Evolutionary conservation across 2,113 vertebrate genomes (phyloP).

Genomic region (Epinephelus cyanopodus): DNA sequence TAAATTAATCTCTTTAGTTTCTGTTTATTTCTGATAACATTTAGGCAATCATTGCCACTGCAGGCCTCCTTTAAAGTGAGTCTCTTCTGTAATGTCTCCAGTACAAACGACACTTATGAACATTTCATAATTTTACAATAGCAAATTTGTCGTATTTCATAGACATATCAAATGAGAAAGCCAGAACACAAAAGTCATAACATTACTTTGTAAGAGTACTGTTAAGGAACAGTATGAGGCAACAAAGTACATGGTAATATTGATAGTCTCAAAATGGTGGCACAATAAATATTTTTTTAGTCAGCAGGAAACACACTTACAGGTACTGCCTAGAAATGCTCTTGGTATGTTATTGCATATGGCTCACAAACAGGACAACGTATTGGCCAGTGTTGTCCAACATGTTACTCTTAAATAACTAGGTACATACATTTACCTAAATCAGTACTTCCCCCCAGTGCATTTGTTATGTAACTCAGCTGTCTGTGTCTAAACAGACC

Average conservation of each 20-base stretch:
- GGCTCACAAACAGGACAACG: not conserved
- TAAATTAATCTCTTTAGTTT: not conserved
- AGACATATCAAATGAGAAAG: not conserved
- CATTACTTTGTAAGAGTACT: not conserved
- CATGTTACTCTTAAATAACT: not conserved
- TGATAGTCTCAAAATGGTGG: no score
- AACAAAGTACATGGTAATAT: not conserved
- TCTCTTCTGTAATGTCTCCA: not conserved
- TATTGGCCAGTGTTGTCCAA: not conserved
- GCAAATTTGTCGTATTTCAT: not conserved
- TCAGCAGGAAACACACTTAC: no score
- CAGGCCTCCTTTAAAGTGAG: slow-evolving; percentile 78
- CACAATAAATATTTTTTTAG: no score
- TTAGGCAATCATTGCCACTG: slow-evolving; percentile 82
- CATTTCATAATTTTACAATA: not conserved
- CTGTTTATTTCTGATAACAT: not conserved
- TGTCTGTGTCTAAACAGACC: not conserved
- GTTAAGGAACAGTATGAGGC: not conserved
- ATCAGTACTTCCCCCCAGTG: not conserved
- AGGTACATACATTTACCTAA: not conserved
- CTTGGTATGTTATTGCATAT: not conserved
- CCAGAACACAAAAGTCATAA: not conserved
- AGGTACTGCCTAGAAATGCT: not conserved
- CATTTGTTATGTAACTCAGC: not conserved
- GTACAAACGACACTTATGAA: not conserved